A percentile compares a stretch with the other conserved stretches of the same genome.
Conservation (phyloP, 2,888 invertebrate species). For the Tinea pellionella region DNA sequence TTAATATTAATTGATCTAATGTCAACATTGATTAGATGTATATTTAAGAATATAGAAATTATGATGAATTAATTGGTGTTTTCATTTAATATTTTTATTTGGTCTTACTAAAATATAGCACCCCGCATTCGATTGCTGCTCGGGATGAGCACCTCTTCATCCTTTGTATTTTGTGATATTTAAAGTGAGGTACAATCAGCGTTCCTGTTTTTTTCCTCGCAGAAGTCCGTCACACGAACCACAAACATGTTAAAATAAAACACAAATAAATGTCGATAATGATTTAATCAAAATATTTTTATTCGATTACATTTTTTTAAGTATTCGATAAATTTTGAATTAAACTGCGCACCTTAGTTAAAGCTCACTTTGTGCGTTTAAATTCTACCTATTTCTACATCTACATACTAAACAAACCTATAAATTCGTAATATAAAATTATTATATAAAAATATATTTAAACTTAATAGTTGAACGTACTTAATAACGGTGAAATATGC, state of each 20-base stretch:
- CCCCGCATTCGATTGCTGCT: too few species aligned
- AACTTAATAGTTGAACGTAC: neutral
- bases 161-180: too few species aligned
- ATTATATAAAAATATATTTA: conserved; percentile 28
- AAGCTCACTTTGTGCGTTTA: neutral
- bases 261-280: neutral
- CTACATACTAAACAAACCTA: conserved; percentile 55
- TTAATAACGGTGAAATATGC: too few species aligned
- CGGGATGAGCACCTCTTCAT: too few species aligned
- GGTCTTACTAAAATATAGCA: too few species aligned
- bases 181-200: too few species aligned
- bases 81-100: too few species aligned
- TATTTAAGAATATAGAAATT: neutral
- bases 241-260: neutral
- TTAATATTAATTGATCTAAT: neutral
- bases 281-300: neutral
- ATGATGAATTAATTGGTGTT: neutral
- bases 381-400: conserved; percentile 27
- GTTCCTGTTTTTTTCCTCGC: too few species aligned
- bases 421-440: conserved; percentile 60
- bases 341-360: neutral
- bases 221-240: too few species aligned
- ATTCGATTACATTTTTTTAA: neutral
- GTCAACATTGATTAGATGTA: neutral
- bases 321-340: neutral